Evolutionary conservation across 2,113 vertebrate genomes (phyloP).

Genomic region (Leucoraja erinaceus): DNA sequence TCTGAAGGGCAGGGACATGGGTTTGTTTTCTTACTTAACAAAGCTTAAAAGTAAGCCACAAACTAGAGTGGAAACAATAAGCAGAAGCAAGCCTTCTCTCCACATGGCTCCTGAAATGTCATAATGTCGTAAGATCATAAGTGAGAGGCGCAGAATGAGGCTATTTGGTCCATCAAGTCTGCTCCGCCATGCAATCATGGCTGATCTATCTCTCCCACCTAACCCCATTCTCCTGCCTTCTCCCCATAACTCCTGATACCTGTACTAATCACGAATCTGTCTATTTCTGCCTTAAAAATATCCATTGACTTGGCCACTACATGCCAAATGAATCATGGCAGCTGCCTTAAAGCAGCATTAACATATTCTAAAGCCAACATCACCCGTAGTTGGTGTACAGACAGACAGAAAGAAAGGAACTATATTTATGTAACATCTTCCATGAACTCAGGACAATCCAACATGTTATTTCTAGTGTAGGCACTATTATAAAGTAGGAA

Average conservation of each 20-base stretch:
- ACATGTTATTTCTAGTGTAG: not conserved
- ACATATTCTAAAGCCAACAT: not conserved
- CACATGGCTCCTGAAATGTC: not conserved
- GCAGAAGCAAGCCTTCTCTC: not conserved
- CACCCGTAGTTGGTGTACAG: not conserved
- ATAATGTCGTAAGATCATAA: no score
- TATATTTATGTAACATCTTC: not conserved
- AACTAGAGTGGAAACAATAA: not conserved
- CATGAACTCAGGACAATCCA: not conserved
- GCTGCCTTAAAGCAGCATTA: not conserved
- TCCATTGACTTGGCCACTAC: no score
- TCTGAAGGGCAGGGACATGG: not conserved
- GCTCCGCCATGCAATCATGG: no score
- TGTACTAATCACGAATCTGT: no score
- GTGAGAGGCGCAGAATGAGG: no score
- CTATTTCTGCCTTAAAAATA: no score
- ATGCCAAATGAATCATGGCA: not conserved
- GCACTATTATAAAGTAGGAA: not conserved
- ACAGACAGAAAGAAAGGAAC: not conserved
- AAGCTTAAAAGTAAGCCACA: not conserved
- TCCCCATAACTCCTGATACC: no score
- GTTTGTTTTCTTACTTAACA: not conserved
- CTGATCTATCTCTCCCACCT: no score
- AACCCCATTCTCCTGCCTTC: no score
- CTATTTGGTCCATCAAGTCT: no score